Conservation (phyloP, 2,797 vertebrate genomes). For the Sebastes taczanowskii region DNA sequence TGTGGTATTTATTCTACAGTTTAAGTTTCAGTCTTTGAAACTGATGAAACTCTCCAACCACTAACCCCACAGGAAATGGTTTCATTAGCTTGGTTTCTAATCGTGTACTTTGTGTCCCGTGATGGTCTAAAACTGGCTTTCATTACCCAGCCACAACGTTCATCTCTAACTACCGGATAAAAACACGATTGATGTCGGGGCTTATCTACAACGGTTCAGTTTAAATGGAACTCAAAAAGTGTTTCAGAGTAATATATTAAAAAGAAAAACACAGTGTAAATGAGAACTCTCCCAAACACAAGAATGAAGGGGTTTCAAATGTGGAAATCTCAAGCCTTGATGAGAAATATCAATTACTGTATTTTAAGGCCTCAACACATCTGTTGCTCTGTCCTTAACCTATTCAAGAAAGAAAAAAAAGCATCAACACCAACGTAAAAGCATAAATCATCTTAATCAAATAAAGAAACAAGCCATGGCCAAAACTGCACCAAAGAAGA, state of each 20-base stretch:
- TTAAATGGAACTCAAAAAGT: constrained; percentile 37
- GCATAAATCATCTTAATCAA: constrained; percentile 28
- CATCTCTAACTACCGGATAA: background rate
- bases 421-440: constrained; percentile 35
- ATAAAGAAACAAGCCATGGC: constrained; percentile 43
- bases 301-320: constrained; percentile 4
- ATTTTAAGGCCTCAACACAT: constrained; percentile 65
- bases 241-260: constrained; percentile 23
- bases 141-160: background rate
- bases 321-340: constrained; percentile 18
- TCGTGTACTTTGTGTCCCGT: background rate
- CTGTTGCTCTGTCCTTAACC: constrained; percentile 34
- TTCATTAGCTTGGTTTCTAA: background rate
- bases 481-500: constrained; percentile 52
- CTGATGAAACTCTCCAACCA: background rate
- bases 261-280: constrained; percentile 1
- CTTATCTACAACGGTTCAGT: background rate
- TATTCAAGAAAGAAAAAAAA: constrained; percentile 31
- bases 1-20: background rate
- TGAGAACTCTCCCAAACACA: constrained; percentile 44
- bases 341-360: constrained; percentile 45
- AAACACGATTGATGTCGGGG: background rate
- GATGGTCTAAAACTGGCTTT: background rate
- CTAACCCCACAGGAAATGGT: background rate
- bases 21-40: background rate